Evolutionary conservation across 2,113 vertebrate genomes (phyloP).

Genomic region (Gymnocephalus cernua): DNA sequence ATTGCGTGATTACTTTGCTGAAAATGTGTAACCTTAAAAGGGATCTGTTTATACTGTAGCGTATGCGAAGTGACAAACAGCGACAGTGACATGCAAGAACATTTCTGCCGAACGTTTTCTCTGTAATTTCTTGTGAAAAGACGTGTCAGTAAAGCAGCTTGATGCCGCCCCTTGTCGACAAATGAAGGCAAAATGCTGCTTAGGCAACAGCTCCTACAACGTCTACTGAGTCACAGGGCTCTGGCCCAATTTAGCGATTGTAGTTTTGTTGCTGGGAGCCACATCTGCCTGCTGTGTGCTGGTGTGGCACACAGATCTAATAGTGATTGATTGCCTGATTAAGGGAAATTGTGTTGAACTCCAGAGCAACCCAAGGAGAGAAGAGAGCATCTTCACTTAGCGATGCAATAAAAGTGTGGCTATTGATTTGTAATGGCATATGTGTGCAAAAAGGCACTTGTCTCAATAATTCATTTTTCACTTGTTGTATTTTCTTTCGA

Average conservation of each 20-base stretch:
- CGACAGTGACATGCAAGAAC: slow-evolving; percentile 38
- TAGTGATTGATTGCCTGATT: slow-evolving; percentile 79
- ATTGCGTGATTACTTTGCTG: slow-evolving; percentile 12
- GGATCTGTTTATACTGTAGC: slow-evolving; percentile 46
- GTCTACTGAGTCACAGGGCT: slow-evolving; percentile 59
- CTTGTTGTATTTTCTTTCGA: slow-evolving; percentile 13
- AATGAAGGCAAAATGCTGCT: slow-evolving; percentile 64
- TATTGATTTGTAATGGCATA: slow-evolving; percentile 67
- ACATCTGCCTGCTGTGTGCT: slow-evolving; percentile 72
- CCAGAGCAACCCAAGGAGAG: slow-evolving; percentile 64
- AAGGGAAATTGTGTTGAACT: slow-evolving; percentile 75
- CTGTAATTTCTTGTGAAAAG: slow-evolving; percentile 70
- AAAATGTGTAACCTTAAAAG: slow-evolving; percentile 32
- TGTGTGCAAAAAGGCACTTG: slow-evolving; percentile 35
- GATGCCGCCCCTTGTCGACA: slow-evolving; percentile 61
- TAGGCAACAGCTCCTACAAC: slow-evolving; percentile 54
- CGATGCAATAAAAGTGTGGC: slow-evolving; percentile 65
- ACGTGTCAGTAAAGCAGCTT: slow-evolving; percentile 65
- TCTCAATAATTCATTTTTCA: slow-evolving; percentile 46
- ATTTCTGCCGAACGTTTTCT: slow-evolving; percentile 47
- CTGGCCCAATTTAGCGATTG: slow-evolving; percentile 73
- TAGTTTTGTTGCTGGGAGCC: slow-evolving; percentile 64
- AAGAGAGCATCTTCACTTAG: slow-evolving; percentile 62
- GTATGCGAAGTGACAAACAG: slow-evolving; percentile 43
- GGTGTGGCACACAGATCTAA: slow-evolving; percentile 70